Percentiles rank a stretch among this genome's conserved stretches.
These are phyloP conservation scores for Microcebus murinus DNA, from an alignment of 2,113 vertebrate genomes.

Conservation along the genomic window DNA sequence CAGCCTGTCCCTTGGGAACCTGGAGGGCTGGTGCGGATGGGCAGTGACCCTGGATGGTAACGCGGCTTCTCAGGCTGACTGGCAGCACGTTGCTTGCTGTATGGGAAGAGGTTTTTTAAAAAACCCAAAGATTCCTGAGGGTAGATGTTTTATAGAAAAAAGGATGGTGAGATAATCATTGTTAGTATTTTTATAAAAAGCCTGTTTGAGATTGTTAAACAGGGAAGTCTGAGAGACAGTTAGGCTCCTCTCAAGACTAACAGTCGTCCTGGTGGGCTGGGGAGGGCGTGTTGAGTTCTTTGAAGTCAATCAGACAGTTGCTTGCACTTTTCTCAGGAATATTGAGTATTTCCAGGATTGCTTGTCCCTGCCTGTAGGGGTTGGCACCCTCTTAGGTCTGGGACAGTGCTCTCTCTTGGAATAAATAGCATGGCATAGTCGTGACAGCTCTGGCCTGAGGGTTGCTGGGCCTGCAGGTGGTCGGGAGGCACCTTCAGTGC, in stretches of 20 bases:
- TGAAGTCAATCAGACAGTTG: not conserved
- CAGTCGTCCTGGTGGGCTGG: not conserved
- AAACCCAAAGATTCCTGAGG: not conserved
- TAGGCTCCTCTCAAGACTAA: not conserved
- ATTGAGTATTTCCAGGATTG: not conserved
- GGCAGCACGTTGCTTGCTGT: not conserved
- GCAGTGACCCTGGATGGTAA: not conserved
- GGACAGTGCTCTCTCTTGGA: too few species aligned
- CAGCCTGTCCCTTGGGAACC: not conserved
- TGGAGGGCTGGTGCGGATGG: not conserved
- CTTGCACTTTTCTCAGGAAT: too few species aligned
- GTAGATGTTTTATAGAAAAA: not conserved
- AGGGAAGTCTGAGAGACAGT: not conserved
- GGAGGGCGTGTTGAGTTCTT: not conserved
- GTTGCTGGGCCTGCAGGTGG: not conserved
- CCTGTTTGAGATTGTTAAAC: not conserved
- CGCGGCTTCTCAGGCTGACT: not conserved
- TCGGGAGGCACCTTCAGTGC: not conserved
- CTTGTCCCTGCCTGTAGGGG: not conserved
- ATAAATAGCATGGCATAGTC: fast-evolving
- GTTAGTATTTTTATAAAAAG: not conserved
- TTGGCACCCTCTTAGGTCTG: not conserved
- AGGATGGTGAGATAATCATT: not conserved
- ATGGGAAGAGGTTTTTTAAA: not conserved
- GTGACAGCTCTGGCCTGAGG: not conserved